A percentile compares a stretch with the other conserved stretches of the same genome.
Conservation (phyloP, 2,113 vertebrate genomes). For the Elanus axillaris region DNA sequence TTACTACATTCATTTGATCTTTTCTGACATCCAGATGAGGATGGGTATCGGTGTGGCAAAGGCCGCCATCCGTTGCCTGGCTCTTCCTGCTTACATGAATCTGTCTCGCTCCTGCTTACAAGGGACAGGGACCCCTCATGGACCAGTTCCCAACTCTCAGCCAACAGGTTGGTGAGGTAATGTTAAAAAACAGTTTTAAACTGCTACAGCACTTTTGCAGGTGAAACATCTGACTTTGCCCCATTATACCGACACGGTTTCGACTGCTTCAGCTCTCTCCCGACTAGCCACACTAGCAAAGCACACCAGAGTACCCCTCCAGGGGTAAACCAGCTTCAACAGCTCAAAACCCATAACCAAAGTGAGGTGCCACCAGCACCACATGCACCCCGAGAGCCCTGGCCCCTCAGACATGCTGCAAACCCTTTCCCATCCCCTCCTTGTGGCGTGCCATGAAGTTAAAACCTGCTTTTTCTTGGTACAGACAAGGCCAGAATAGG, state of each 20-base stretch:
- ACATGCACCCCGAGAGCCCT: fast-evolving
- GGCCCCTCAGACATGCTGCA: background rate
- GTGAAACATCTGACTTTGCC: background rate
- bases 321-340: background rate
- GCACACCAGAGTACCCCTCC: fast-evolving
- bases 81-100: background rate
- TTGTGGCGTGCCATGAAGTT: background rate
- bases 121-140: background rate
- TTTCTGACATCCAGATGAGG: background rate
- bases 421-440: background rate
- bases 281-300: background rate
- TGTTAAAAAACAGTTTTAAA: background rate
- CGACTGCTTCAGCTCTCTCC: background rate
- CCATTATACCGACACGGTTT: background rate
- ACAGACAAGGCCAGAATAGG: background rate
- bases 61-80: background rate
- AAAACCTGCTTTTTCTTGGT: background rate
- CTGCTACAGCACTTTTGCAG: background rate
- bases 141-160: background rate
- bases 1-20: background rate
- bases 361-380: background rate
- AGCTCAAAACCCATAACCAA: background rate
- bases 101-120: background rate
- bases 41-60: background rate
- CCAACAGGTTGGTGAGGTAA: background rate